These are phyloP conservation scores for Gymnosoma rotundatum DNA, from an alignment of 2,888 invertebrate genomes.

Conservation along the genomic window DNA sequence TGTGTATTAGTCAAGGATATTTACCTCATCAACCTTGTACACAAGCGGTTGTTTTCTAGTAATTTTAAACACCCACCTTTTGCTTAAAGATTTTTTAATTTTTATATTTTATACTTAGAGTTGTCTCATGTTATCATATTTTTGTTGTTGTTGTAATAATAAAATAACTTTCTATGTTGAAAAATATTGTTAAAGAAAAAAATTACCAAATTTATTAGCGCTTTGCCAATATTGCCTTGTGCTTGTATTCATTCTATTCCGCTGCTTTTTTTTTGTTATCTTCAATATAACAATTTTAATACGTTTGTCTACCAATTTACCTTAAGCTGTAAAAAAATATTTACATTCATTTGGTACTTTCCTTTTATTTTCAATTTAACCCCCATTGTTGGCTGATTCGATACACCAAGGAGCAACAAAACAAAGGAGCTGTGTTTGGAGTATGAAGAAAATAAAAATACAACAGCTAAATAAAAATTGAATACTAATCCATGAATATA, in stretches of 20 bases:
- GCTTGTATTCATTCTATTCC: conserved; percentile 74
- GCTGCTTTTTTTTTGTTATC: conserved; percentile 43
- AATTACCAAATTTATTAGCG: conserved; percentile 77
- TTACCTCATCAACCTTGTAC: conserved; percentile 54
- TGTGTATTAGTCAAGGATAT: conserved; percentile 61
- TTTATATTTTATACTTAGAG: background rate
- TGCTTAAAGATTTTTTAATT: conserved; percentile 32
- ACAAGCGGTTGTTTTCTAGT: conserved; percentile 35
- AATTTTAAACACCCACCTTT: conserved; percentile 61
- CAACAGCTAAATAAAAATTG: conserved; percentile 79
- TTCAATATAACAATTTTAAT: conserved; percentile 70
- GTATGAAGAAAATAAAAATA: conserved; percentile 24
- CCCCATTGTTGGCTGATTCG: conserved; percentile 72
- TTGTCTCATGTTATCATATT: conserved; percentile 39
- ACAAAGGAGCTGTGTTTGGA: conserved; percentile 35
- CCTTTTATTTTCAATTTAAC: conserved; percentile 72
- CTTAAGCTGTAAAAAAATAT: conserved; percentile 71
- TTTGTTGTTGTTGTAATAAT: conserved; percentile 32
- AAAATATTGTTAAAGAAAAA: conserved; percentile 29
- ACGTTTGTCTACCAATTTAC: conserved; percentile 68
- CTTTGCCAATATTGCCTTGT: conserved; percentile 80
- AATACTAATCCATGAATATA: conserved; percentile 83
- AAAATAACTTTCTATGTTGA: conserved; percentile 36
- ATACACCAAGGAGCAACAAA: conserved; percentile 73
- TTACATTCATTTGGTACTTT: conserved; percentile 44